Evolutionary conservation across 2,113 vertebrate genomes (phyloP).

Genomic region (Thamnaconus septentrionalis): DNA sequence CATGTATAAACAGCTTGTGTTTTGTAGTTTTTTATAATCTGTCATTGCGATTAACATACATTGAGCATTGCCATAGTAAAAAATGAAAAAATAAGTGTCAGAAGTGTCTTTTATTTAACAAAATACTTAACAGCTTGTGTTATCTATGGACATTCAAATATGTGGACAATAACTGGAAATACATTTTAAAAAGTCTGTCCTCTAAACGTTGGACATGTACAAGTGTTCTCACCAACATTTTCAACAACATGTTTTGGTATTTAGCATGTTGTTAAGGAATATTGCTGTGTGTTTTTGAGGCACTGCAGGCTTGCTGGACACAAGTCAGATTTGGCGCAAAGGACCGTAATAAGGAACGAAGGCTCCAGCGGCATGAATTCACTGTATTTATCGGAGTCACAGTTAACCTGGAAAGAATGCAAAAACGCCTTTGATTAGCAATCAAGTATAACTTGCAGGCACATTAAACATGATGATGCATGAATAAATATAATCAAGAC

Average conservation of each 20-base stretch:
- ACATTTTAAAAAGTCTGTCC: too few species aligned
- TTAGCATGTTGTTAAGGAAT: conserved; percentile 46
- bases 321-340: conserved; percentile 62
- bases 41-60: not conserved
- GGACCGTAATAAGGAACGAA: conserved; percentile 70
- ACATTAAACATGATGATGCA: too few species aligned
- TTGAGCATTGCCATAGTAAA: not conserved
- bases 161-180: conserved; percentile 3
- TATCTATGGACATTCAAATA: conserved; percentile 22
- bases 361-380: conserved; percentile 71
- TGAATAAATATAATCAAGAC: too few species aligned
- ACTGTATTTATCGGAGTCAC: conserved; percentile 60
- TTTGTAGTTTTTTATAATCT: not conserved
- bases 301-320: conserved; percentile 68
- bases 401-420: conserved; percentile 61
- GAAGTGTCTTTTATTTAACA: conserved; percentile 15
- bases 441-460: not conserved
- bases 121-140: conserved; percentile 9
- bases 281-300: conserved; percentile 39
- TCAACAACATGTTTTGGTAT: not conserved
- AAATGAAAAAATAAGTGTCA: not conserved
- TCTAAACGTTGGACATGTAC: too few species aligned
- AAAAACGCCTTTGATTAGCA: not conserved
- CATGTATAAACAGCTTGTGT: not conserved
- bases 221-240: too few species aligned